These are phyloP conservation scores for Scrobipalpa atriplicella DNA, from an alignment of 2,888 invertebrate genomes.

Conservation along the genomic window DNA sequence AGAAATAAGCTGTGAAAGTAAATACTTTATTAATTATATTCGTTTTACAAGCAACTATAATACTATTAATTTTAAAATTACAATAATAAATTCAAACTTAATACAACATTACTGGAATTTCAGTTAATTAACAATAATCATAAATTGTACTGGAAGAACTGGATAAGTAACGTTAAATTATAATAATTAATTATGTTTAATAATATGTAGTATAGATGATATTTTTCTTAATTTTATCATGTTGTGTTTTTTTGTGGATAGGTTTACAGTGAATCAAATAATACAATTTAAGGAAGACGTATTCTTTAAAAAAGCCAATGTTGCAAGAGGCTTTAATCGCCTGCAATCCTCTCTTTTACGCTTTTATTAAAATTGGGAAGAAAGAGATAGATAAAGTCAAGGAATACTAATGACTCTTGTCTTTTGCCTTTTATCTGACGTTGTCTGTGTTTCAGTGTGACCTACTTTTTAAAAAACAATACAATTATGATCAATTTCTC, in stretches of 20 bases:
- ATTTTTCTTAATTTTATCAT: neutral
- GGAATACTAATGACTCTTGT: no score
- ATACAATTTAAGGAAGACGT: no score
- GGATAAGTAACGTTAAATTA: conserved; percentile 33
- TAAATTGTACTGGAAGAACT: conserved; percentile 60
- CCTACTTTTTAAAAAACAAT: no score
- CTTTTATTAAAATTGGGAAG: no score
- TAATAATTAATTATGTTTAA: conserved; percentile 5
- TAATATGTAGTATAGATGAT: neutral
- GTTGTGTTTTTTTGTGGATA: neutral
- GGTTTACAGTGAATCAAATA: no score
- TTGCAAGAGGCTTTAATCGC: no score
- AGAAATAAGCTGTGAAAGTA: conserved; percentile 33
- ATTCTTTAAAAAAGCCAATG: no score
- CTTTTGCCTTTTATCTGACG: no score
- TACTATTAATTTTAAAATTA: conserved; percentile 53
- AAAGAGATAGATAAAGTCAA: no score
- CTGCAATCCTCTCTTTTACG: no score
- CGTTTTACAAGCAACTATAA: conserved; percentile 63
- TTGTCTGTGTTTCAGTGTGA: no score
- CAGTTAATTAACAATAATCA: conserved; percentile 40
- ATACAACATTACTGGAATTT: conserved; percentile 36
- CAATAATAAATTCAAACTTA: conserved; percentile 51
- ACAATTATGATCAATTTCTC: no score
- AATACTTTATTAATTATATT: conserved; percentile 58